Evolutionary conservation across 2,113 vertebrate species (phyloP), one percentile per base, ranked within the genome.

Genomic region (Passer montanus): DNA sequence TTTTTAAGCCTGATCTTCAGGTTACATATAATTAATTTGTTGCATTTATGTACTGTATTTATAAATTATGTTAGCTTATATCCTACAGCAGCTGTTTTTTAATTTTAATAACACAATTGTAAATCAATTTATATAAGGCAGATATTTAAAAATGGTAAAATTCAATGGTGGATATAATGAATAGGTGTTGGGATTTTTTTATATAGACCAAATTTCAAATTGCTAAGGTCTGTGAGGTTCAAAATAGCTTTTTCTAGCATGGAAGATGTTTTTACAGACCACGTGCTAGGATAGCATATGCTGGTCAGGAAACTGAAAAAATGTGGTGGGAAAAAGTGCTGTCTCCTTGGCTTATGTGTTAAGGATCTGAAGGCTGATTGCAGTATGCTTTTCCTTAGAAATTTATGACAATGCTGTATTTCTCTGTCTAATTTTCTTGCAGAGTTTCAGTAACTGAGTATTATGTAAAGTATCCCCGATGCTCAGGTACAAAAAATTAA

Each of bases 201-300:
- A 39, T n/a, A 13, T 52, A 41, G 76, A 75, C 22, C 52, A 67
- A 15, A 43, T 87, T 84, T 94, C 21, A 58, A 50, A n/a, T 44
- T 78, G 64, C 9, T 59, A 89, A 37, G 69, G 35, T 63, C 55
- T 84, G 3, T 68, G 46, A 62, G 31, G 47, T 84, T 87, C n/a
- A 80, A 24, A 92, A 87, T 64, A 43, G 19, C n/a, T 60, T 83
- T 85, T 91, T 77, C 46, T 94, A 1, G 31, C 37, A 33, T 35
- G n/a, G 44, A 77, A 92, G 70, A n/a, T 87, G 90, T 80, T 94
- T 95, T 94, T 87, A 30, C 70, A 90, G 62, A 72, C 58, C 16
- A 16, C 67, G 52, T 87, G 85, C 47, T 93, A 62, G 39, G 21
- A 39, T 43, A 91, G 47, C 86, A 88, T 93, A 90, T 95, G 92